Conservation (phyloP, 2,113 vertebrate genomes). For the Rhinogobius similis region DNA sequence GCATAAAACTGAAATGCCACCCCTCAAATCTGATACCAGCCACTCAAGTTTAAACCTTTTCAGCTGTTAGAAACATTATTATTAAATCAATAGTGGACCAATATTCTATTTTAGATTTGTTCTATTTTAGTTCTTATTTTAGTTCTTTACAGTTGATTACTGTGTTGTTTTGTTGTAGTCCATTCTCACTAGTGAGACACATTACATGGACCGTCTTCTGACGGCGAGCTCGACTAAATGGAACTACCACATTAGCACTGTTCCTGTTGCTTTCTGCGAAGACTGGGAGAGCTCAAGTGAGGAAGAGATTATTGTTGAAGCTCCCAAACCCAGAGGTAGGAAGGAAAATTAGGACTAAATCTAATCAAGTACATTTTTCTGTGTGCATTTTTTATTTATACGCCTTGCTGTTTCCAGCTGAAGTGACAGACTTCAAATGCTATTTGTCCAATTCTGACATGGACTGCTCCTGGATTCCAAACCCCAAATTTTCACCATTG, state of each 20-base stretch:
- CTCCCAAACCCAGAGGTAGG: constrained; percentile 9
- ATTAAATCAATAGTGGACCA: not conserved
- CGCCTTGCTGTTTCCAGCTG: constrained; percentile 16
- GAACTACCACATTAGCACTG: not conserved
- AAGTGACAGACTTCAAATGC: constrained; percentile 58
- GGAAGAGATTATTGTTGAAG: rapidly evolving
- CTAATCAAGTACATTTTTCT: not conserved
- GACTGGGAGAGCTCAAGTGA: rapidly evolving
- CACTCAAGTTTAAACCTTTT: too few relatives aligned
- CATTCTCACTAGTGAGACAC: rapidly evolving
- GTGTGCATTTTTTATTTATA: not conserved
- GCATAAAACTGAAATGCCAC: too few relatives aligned
- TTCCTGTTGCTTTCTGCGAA: rapidly evolving
- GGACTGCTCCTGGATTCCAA: constrained; percentile 68
- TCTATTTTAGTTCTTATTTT: too few relatives aligned
- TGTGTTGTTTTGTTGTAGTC: rapidly evolving
- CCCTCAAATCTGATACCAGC: too few relatives aligned
- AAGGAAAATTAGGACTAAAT: not conserved
- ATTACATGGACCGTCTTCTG: rapidly evolving
- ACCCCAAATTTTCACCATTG: not conserved
- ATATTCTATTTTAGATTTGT: not conserved
- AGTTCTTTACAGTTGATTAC: too few relatives aligned
- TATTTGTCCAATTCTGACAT: not conserved
- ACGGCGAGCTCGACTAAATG: not conserved
- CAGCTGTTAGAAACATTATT: not conserved